Percentiles rank a stretch among this genome's conserved stretches.
phyloP scores from a whole-genome alignment of 2,888 invertebrate genomes.

The Tenthredo scrophulariae region DNA sequence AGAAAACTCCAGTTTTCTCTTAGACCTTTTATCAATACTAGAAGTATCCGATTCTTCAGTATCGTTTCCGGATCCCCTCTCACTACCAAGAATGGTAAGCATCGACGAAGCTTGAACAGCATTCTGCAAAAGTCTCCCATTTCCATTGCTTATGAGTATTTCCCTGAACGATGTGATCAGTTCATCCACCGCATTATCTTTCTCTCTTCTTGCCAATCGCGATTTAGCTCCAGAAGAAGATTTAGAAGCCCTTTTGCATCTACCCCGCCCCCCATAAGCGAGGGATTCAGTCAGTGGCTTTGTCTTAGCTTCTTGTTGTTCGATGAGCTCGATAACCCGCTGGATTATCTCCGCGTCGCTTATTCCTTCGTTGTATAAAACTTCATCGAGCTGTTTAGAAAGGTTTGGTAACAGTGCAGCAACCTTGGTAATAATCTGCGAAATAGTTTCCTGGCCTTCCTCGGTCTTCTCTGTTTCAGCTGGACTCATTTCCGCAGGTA shows the following conservation, averaged over 20 bases:
- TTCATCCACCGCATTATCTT: neutral
- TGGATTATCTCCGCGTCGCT: conserved; percentile 54
- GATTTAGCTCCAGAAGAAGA: neutral
- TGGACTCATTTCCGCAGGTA: neutral
- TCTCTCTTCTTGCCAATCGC: neutral
- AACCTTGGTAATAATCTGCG: conserved; percentile 48
- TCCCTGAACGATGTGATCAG: neutral
- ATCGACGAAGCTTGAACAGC: neutral
- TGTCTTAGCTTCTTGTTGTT: conserved; percentile 22
- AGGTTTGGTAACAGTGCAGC: conserved; percentile 55
- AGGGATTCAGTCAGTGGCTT: neutral
- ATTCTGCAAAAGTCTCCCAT: neutral
- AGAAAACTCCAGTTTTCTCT: neutral
- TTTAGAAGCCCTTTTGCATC: neutral
- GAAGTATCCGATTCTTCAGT: neutral
- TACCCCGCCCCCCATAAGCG: neutral
- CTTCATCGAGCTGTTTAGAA: conserved; percentile 53
- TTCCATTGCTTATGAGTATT: neutral
- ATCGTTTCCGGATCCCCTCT: neutral
- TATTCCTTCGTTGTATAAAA: conserved; percentile 53
- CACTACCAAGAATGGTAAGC: neutral
- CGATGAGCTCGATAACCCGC: conserved; percentile 55
- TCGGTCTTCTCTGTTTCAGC: neutral
- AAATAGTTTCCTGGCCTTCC: neutral
- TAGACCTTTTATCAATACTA: neutral